These are phyloP conservation scores for Aphaenogaster ashmeadi DNA, from an alignment of 1,140 invertebrate species.

Conservation along the genomic window DNA sequence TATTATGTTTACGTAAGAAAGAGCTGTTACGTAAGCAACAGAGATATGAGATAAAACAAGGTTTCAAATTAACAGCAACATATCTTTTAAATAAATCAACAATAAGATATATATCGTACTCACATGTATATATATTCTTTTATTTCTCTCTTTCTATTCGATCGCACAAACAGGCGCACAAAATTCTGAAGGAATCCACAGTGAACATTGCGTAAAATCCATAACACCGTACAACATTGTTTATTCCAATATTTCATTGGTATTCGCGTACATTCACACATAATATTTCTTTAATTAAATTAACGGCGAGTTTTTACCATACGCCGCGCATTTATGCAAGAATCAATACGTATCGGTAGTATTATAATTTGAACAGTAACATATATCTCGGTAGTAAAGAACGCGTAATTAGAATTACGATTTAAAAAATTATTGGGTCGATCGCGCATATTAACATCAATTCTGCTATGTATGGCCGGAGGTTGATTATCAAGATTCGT, in stretches of 20 bases:
- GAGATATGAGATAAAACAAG: neutral
- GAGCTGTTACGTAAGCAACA: neutral
- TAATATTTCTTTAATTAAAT: conserved; percentile 36
- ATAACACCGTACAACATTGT: conserved; percentile 63
- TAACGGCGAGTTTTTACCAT: conserved; percentile 33
- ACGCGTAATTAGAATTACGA: neutral
- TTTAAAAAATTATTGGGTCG: conserved; percentile 37
- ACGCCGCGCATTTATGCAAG: conserved; percentile 12
- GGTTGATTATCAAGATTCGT: conserved; percentile 29
- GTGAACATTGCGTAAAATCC: conserved; percentile 51
- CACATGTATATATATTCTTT: conserved; percentile 29
- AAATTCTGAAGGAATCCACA: conserved; percentile 47
- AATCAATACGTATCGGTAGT: neutral
- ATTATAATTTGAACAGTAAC: conserved; percentile 12
- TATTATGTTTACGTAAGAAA: neutral
- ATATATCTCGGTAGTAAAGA: conserved; percentile 18
- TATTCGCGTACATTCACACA: conserved; percentile 63
- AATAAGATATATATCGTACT: conserved; percentile 13
- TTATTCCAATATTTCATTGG: conserved; percentile 59
- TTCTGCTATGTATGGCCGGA: conserved; percentile 24
- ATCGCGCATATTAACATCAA: neutral
- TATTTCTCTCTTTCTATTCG: conserved; percentile 49
- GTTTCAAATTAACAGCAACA: neutral
- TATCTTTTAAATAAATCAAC: neutral
- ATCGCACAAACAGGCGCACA: conserved; percentile 50